Evolutionary conservation across 2,797 vertebrate species (phyloP), one percentile per base, ranked within the genome.

Genomic region (Poeciliopsis infans): DNA sequence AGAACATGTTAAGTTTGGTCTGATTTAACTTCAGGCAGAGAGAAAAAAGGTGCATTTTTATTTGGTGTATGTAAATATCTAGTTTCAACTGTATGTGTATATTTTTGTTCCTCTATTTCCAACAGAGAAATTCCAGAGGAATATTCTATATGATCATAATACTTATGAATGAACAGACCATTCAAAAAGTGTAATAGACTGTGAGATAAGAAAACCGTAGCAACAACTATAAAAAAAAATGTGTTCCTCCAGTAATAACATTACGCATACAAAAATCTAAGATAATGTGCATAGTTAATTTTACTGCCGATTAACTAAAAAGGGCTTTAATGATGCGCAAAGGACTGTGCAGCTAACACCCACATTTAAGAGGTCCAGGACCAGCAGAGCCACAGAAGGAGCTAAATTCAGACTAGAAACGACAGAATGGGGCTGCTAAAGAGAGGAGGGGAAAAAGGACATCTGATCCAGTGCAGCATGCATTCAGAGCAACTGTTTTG

Each of bases 401-500:
- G 84, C 91, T 90, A 92, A 90, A 93, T 88, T 85, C 80, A 41
- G 88, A 86, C 77, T 79, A 92, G 86, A 91, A 91, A 89, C 1
- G 41, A 83, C 86, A 87, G 88, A 91, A 93, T 82, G 53, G 75
- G 88, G 84, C 83, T 89, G 85, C 86, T 20, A 53, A 83, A 77
- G 80, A 59, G 81, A 80, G 79, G 59, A 49, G 78, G 75, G 76
- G 39, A 86, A 76, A 87, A 76, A 79, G 84, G 91, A 92, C 93
- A 95, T 95, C 89, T 93, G 93, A 96, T 94, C 92, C 72, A 71
- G 53, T 86, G 89, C 88, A 83, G 89, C 85, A 78, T 82, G 83
- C 88, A 89, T 88, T 91, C 85, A 91, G 90, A 95, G 94, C 94
- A 95, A 95, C 94, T 93, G 94, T 93, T 94, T 93, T 86, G 91